These are phyloP conservation scores for Acromyrmex echinatior DNA, from an alignment of 1,140 invertebrate genomes.

Conservation along the genomic window DNA sequence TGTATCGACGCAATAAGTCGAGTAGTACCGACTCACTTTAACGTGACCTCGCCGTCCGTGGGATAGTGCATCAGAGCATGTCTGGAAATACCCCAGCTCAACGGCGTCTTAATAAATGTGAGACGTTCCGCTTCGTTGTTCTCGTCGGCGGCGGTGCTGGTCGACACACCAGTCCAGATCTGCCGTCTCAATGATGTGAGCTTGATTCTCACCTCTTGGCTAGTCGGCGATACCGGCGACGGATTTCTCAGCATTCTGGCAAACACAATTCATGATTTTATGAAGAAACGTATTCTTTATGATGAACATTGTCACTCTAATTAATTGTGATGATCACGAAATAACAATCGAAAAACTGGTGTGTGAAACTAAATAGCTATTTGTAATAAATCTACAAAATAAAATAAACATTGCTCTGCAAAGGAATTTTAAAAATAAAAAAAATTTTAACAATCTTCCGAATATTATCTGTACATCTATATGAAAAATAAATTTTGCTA, in stretches of 20 bases:
- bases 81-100: constrained; percentile 89
- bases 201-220: constrained; percentile 87
- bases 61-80: constrained; percentile 86
- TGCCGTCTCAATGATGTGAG: constrained; percentile 87
- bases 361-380: too few relatives aligned
- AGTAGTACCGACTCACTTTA: constrained; percentile 82
- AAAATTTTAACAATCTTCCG: too few relatives aligned
- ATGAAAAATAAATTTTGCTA: too few relatives aligned
- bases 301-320: too few relatives aligned
- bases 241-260: constrained; percentile 75
- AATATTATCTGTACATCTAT: too few relatives aligned
- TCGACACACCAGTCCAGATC: constrained; percentile 87
- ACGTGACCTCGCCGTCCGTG: constrained; percentile 86
- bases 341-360: too few relatives aligned
- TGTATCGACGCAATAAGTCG: neutral
- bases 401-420: too few relatives aligned
- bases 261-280: constrained; percentile 30
- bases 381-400: too few relatives aligned
- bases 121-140: constrained; percentile 50
- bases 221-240: constrained; percentile 79
- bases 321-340: too few relatives aligned
- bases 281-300: neutral
- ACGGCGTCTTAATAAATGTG: constrained; percentile 80
- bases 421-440: too few relatives aligned
- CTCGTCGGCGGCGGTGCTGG: constrained; percentile 28